A percentile compares a stretch with the other conserved stretches of the same genome.
Evolutionary conservation across 2,797 vertebrate genomes (phyloP).

Genomic region (Microcaecilia unicolor): DNA sequence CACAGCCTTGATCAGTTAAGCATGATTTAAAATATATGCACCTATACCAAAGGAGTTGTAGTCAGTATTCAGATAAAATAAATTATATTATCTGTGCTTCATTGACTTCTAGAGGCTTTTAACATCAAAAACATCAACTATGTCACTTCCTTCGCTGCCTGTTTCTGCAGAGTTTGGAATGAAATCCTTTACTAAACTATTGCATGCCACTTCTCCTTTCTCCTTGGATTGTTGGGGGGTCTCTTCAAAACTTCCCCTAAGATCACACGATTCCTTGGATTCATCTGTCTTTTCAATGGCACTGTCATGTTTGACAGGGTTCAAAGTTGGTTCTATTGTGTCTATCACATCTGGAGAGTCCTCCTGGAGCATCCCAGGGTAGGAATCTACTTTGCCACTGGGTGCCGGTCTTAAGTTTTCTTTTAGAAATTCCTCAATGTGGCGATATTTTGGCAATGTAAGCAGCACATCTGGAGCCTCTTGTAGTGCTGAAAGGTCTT

Average conservation of each 20-base stretch:
- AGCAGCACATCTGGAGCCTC: not conserved
- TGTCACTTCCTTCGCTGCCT: conserved; percentile 5
- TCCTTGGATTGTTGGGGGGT: conserved; percentile 36
- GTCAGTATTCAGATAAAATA: conserved; percentile 12
- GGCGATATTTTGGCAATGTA: too few species aligned
- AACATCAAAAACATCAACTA: conserved; percentile 21
- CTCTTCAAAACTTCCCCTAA: conserved; percentile 50
- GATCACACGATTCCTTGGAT: conserved; percentile 44
- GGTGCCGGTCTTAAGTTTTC: too few species aligned
- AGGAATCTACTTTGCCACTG: too few species aligned
- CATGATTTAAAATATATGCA: conserved; percentile 9
- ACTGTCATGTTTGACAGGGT: conserved; percentile 14
- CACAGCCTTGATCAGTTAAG: not conserved
- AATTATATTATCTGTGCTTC: conserved; percentile 3
- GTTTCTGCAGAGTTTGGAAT: conserved; percentile 1
- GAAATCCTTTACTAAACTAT: not conserved
- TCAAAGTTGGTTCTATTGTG: conserved; percentile 1
- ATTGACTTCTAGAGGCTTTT: conserved; percentile 12
- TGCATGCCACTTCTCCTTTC: not conserved
- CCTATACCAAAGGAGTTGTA: conserved; percentile 4
- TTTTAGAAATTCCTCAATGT: too few species aligned
- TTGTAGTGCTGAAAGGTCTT: not conserved
- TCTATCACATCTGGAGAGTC: too few species aligned
- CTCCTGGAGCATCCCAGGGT: too few species aligned
- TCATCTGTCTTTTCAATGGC: conserved; percentile 19